A percentile compares a stretch with the other conserved stretches of the same genome.
phyloP scores from a whole-genome alignment of 2,113 vertebrate genomes.

The Athene cunicularia region DNA sequence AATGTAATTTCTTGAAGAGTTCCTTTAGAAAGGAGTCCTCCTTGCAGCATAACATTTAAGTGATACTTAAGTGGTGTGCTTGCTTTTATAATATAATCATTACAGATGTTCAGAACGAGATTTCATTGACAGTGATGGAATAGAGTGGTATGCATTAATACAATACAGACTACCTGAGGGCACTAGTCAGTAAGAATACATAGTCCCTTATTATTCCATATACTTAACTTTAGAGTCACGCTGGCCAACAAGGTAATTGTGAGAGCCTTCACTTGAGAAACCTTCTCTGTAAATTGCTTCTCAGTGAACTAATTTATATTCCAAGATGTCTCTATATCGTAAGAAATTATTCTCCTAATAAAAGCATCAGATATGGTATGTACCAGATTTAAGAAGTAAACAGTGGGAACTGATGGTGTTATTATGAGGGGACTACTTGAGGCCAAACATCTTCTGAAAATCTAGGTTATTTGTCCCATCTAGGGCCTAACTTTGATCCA shows the following conservation, averaged over 20 bases:
- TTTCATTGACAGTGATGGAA: background rate
- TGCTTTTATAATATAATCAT: background rate
- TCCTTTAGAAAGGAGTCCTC: background rate
- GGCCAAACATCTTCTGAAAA: background rate
- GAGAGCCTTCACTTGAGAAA: background rate
- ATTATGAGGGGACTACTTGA: background rate
- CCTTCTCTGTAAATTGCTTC: background rate
- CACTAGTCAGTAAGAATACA: background rate
- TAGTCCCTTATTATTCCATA: background rate
- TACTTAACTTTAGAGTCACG: background rate
- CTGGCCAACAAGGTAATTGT: background rate
- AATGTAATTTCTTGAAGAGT: background rate
- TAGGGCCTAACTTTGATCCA: background rate
- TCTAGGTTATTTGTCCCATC: background rate
- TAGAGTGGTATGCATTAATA: background rate
- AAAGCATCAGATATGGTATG: background rate
- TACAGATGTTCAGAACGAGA: background rate
- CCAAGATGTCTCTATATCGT: background rate
- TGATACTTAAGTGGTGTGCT: background rate
- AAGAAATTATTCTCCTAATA: background rate
- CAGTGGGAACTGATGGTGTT: background rate
- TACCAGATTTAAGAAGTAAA: background rate
- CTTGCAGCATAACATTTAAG: background rate
- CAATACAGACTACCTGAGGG: background rate
- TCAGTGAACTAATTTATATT: background rate